Base-by-base conservation (phyloP, 2,888 invertebrate species). In the Agonopterix heracliana region DNA sequence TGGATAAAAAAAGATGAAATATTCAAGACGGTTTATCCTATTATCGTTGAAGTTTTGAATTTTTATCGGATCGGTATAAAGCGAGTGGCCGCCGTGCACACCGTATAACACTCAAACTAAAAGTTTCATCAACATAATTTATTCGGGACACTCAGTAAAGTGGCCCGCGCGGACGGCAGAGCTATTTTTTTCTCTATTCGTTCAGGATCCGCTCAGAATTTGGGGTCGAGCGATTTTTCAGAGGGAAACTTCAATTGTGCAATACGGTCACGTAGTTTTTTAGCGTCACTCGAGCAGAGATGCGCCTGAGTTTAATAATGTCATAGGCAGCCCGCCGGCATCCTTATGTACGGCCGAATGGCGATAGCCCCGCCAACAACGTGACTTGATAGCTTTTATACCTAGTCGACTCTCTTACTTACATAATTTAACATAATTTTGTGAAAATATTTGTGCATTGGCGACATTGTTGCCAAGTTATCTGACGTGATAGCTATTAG, bases 61-160 rank as follows among this genome's bases (percentile, higher is more conserved):
- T 69, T 64, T 72, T 68, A 68, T 68, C 61, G 63, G 69, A 67
- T 71, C 62, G 62, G 67, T 68, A 72, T 71, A 71, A 71, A 74
- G 59, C 61, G 59, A 67, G 61, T 63, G 64, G 62, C 60, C 54
- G 54, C 48, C 55, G 59, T 50, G 54, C 57, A 54, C 60, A 51
- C 59, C 60, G 65, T 66, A 71, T 70, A 74, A 71, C 73, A 71
- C 77, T 73, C 71, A 64, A 72, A 74, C 76, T 77, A 74, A 82
- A 78, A 82, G 75, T 83, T 82, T 78, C 74, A 81, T 81, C 78
- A 81, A 68, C 78, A 83, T 83, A 83, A 85, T 83, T 83, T 85
- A 85, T 84, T 81, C 84, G 74, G 81, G 77, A 75, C 76, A 74
- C 74, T 75, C 70, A 54, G 61, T 63, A 57, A 64, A 78, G 75